These are phyloP conservation scores for Vulpes ferrilata DNA, from an alignment of 2,113 vertebrate genomes.

Conservation along the genomic window DNA sequence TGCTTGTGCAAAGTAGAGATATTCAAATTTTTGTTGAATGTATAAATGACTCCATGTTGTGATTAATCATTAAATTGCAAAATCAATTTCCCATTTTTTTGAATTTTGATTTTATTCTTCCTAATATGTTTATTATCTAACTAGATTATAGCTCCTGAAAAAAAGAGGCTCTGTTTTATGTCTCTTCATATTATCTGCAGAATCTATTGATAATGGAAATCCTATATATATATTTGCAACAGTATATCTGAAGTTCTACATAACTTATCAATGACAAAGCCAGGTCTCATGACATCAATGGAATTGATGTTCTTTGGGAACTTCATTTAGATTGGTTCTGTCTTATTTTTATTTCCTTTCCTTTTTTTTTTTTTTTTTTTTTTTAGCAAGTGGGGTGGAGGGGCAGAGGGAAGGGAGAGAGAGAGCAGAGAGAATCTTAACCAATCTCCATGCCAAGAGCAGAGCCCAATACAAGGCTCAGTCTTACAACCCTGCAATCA, in stretches of 20 bases:
- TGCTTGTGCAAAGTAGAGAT: neutral
- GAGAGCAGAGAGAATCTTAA: neutral
- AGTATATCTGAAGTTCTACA: neutral
- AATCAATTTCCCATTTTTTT: neutral
- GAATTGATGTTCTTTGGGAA: neutral
- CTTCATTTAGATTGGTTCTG: neutral
- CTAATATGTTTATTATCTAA: neutral
- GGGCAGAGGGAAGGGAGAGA: neutral
- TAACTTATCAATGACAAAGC: neutral
- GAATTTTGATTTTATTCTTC: neutral
- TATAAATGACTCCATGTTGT: conserved; percentile 6
- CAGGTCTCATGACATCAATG: neutral
- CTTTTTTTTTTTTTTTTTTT: neutral
- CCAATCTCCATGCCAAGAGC: neutral
- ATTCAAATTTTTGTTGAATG: neutral
- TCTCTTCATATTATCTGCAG: neutral
- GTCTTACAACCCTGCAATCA: neutral
- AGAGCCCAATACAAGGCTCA: neutral
- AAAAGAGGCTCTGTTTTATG: neutral
- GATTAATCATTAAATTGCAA: neutral
- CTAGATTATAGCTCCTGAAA: neutral
- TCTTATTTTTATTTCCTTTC: neutral
- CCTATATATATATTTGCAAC: neutral
- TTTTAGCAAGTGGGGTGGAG: neutral
- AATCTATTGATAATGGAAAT: neutral